Conservation (phyloP, 1,140 invertebrate genomes). For the Bombus balteatus region DNA sequence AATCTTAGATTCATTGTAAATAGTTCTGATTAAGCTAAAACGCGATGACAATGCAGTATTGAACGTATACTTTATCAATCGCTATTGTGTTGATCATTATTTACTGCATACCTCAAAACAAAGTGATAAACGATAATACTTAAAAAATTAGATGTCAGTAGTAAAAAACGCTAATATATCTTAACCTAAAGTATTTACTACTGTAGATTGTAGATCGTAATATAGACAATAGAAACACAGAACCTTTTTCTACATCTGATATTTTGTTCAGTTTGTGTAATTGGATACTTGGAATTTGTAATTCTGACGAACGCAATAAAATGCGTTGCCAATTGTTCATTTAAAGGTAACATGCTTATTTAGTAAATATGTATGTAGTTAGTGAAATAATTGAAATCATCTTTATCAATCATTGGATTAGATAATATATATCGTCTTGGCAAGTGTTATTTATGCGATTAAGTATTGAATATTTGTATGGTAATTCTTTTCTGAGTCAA, state of each 20-base stretch:
- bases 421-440: too few species aligned
- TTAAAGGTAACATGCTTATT: not conserved
- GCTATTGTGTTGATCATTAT: not conserved
- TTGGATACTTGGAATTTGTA: not conserved
- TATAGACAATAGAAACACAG: not conserved
- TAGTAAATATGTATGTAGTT: not conserved
- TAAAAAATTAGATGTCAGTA: too few species aligned
- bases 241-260: not conserved
- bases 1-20: not conserved
- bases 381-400: not conserved
- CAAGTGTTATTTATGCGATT: too few species aligned
- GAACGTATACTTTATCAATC: not conserved
- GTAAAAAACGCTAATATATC: too few species aligned
- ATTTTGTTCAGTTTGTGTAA: not conserved
- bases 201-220: not conserved
- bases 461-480: too few species aligned
- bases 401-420: not conserved
- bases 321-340: not conserved
- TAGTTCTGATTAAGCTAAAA: not conserved
- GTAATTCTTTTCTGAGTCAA: too few species aligned
- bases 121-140: not conserved
- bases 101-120: not conserved
- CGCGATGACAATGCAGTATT: not conserved
- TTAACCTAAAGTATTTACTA: not conserved
- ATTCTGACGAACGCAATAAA: not conserved